phyloP scores from a whole-genome alignment of 2,888 invertebrate species.

The Lycophotia porphyrea region DNA sequence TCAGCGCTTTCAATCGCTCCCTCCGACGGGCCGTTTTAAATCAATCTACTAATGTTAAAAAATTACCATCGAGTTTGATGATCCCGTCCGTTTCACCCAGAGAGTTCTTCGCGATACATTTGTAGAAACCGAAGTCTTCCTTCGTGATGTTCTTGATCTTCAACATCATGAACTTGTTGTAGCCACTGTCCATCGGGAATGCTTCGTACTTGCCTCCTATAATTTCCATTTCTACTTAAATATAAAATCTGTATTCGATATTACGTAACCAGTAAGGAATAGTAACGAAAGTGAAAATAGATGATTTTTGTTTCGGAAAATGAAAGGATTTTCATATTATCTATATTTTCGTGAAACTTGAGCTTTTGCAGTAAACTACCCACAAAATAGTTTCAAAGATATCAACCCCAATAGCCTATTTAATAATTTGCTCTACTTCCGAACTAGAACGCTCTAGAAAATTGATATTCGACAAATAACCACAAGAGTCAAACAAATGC shows the following conservation, averaged over 20 bases:
- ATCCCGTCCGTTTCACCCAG: constrained; percentile 97
- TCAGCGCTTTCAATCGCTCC: constrained; percentile 62
- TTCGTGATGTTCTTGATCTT: constrained; percentile 95
- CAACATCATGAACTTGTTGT: constrained; percentile 97
- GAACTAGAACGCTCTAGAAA: constrained; percentile 46
- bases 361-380: constrained; percentile 39
- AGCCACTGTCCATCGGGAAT: constrained; percentile 95
- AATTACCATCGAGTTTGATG: constrained; percentile 96
- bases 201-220: constrained; percentile 98
- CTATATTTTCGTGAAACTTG: constrained; percentile 13
- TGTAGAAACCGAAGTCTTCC: constrained; percentile 96
- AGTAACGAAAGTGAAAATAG: not conserved
- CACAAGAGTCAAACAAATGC: constrained; percentile 37
- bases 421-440: constrained; percentile 57
- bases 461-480: constrained; percentile 49
- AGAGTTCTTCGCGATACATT: constrained; percentile 97
- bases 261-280: constrained; percentile 32
- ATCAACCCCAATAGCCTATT: constrained; percentile 52
- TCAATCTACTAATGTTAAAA: constrained; percentile 66
- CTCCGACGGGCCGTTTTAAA: constrained; percentile 60
- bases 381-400: constrained; percentile 47
- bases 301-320: not conserved
- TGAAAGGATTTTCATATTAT: not conserved
- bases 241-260: constrained; percentile 82
- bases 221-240: constrained; percentile 92